phyloP scores from a whole-genome alignment of 2,113 vertebrate species.

The Ia io region DNA sequence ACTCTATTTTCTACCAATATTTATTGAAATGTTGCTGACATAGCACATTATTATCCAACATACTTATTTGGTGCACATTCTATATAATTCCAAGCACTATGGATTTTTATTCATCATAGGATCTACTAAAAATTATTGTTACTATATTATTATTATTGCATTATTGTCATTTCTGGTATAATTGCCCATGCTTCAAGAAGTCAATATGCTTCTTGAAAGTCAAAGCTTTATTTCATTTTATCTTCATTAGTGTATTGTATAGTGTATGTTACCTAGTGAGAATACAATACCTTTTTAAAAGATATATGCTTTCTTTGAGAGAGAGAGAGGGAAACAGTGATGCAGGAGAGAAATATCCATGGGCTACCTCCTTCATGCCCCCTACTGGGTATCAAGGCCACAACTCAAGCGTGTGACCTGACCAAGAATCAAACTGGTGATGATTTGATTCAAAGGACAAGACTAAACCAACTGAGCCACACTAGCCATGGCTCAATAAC shows the following conservation, averaged over 20 bases:
- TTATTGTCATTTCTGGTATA: neutral
- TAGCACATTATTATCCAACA: neutral
- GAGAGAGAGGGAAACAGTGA: too few relatives aligned
- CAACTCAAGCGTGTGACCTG: too few relatives aligned
- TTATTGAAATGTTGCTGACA: neutral
- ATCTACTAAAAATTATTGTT: neutral
- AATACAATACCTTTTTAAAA: neutral
- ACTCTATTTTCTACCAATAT: neutral
- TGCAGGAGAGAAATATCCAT: too few relatives aligned
- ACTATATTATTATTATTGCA: neutral
- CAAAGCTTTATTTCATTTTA: neutral
- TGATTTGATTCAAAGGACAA: too few relatives aligned
- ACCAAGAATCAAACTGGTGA: too few relatives aligned
- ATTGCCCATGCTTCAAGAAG: neutral
- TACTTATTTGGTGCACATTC: neutral
- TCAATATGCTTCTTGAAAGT: neutral
- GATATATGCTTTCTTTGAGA: too few relatives aligned
- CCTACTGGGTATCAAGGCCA: too few relatives aligned
- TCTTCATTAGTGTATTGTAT: neutral
- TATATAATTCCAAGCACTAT: neutral
- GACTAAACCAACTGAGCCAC: too few relatives aligned
- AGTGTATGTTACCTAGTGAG: neutral
- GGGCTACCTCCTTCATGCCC: too few relatives aligned
- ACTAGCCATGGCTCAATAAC: neutral
- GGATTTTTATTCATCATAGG: neutral